Evolutionary conservation across 2,888 invertebrate genomes (phyloP), one percentile per base, ranked within the genome.

Genomic region (Lordiphosa andalusiaca): DNA sequence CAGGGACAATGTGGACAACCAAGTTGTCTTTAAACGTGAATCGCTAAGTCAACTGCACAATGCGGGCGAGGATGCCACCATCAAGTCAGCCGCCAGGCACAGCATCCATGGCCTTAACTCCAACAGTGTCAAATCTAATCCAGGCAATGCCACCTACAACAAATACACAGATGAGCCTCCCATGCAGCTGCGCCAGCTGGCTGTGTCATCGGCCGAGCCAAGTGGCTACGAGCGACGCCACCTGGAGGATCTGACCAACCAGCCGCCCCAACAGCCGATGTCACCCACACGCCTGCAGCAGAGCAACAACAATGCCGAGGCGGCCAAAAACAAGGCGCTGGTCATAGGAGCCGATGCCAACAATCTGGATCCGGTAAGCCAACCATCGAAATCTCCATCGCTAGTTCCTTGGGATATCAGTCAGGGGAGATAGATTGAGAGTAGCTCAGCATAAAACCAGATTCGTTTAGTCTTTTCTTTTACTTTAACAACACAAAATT

Each of bases 261-360:
- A 86, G 55, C 80, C 73, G 13, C 53, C 54, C 3, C 42, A 67
- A 38, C 76, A 82, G 41, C 73, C 80, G 0, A 71, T 76, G 9
- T 84, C 87, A 42, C 82, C 89, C 76, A 65, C 89, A 6, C 67
- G 80, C 3, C 70, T 77, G 2, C 71, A 83, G 40, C 70, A 76
- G n/a, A 67, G 89, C 89, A 77, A 39, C 19, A 82, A 72, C 16
- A 80, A 48, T 38, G 87, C 90, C 73, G 90, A 90, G 82, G 74
- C 76, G 81, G 76, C 77, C 25, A 91, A 91, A 84, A 88, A 86
- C 53, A 89, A 90, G 63, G 92, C 93, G 54, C 90, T 94, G 64
- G 91, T 95, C 56, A 93, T 95, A 75, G 94, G 93, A 67, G 92
- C 91, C 54, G 93, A 94, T 81, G 88, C 93, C 42, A 89, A 91